phyloP scores from a whole-genome alignment of 2,797 vertebrate species.

The Gallinago solitaria region DNA sequence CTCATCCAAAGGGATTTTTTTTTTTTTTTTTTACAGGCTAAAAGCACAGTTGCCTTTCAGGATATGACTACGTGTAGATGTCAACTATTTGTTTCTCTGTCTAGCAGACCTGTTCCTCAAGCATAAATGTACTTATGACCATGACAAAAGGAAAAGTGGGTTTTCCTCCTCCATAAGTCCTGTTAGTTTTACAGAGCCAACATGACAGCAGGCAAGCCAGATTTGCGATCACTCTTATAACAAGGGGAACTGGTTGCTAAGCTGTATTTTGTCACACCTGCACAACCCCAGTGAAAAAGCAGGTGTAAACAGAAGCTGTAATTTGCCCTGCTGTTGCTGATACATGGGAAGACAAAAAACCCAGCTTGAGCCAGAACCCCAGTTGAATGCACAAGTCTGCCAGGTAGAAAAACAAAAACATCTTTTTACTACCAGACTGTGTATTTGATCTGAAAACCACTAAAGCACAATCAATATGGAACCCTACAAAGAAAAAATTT shows the following conservation, averaged over 20 bases:
- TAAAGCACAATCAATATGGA: slow-evolving; percentile 17
- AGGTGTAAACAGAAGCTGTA: slow-evolving; percentile 43
- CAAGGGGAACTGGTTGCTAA: neutral
- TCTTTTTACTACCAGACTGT: slow-evolving; percentile 2
- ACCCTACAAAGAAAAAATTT: neutral
- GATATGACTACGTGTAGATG: neutral
- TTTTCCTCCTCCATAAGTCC: neutral
- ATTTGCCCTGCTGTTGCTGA: slow-evolving; percentile 49
- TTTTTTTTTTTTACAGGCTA: neutral
- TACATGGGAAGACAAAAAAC: slow-evolving; percentile 1
- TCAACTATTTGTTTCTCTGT: neutral
- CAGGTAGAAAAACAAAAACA: slow-evolving; percentile 27
- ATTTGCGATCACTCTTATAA: neutral
- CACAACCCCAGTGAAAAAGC: neutral
- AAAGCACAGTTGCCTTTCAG: neutral
- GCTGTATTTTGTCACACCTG: slow-evolving; percentile 45
- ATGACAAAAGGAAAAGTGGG: neutral
- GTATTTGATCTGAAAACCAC: slow-evolving; percentile 48
- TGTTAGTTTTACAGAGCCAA: neutral
- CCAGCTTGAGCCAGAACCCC: slow-evolving; percentile 13
- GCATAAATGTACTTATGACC: fast-evolving
- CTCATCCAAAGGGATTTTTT: neutral
- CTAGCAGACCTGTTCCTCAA: neutral
- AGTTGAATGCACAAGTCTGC: neutral
- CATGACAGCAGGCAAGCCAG: neutral